Percentiles rank a stretch among this genome's conserved stretches.
These are phyloP conservation scores for Lepus americanus DNA, from an alignment of 2,113 vertebrate species.

Conservation along the genomic window DNA sequence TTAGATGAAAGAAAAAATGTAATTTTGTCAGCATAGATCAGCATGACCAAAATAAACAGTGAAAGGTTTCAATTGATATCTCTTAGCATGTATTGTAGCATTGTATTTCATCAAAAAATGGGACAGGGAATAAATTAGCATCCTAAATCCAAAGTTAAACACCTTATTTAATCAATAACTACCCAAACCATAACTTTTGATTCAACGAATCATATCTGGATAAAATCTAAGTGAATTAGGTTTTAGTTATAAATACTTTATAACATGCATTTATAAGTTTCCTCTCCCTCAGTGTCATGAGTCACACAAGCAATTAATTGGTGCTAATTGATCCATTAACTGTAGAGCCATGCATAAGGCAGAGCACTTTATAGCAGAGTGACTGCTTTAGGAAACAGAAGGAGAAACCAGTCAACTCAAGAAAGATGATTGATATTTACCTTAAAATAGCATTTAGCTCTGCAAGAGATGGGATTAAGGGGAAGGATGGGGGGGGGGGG, in stretches of 20 bases:
- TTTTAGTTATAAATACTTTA: neutral
- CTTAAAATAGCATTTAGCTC: neutral
- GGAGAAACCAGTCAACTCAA: conserved; percentile 31
- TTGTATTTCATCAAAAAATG: neutral
- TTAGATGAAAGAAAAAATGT: neutral
- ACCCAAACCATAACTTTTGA: neutral
- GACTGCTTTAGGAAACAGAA: conserved; percentile 30
- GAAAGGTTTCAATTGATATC: neutral
- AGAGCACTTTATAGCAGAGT: neutral
- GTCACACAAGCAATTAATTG: conserved; percentile 50
- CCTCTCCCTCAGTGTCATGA: neutral
- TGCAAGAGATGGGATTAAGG: neutral
- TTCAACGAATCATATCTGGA: neutral
- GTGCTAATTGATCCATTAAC: conserved; percentile 63
- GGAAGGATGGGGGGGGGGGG: too few relatives aligned
- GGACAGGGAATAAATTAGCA: neutral
- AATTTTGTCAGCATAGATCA: neutral
- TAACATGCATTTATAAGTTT: neutral
- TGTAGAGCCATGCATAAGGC: neutral
- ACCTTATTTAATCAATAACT: neutral
- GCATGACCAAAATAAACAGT: neutral
- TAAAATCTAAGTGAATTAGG: neutral
- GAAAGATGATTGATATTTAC: neutral
- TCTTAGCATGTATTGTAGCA: neutral
- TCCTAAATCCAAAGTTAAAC: neutral